Conservation (phyloP, 2,113 vertebrate genomes). For the Thunnus maccoyii region DNA sequence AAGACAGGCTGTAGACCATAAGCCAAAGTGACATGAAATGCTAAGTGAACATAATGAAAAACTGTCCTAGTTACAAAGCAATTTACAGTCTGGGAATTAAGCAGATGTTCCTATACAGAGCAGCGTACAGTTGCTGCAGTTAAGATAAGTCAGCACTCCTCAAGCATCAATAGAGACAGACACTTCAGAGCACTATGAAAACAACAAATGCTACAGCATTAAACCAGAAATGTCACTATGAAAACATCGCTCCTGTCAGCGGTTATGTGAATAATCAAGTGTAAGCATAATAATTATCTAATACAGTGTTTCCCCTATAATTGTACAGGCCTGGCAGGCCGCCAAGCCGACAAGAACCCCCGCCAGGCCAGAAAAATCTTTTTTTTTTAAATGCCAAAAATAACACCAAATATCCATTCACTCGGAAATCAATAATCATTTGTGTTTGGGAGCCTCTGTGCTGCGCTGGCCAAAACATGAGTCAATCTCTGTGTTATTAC, state of each 20-base stretch:
- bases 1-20: conserved; percentile 26
- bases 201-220: conserved; percentile 44
- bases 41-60: conserved; percentile 48
- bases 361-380: no score
- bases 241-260: conserved; percentile 42
- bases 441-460: no score
- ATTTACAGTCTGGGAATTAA: conserved; percentile 55
- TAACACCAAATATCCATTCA: no score
- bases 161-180: conserved; percentile 31
- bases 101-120: conserved; percentile 55
- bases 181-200: conserved; percentile 41
- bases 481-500: no score
- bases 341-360: no score
- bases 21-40: conserved; percentile 46
- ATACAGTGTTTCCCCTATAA: background rate
- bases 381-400: no score
- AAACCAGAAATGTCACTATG: conserved; percentile 31
- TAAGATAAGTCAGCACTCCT: conserved; percentile 40
- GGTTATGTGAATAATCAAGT: conserved; percentile 9
- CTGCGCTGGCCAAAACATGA: no score
- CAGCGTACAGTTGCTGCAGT: background rate
- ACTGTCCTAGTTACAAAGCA: conserved; percentile 51
- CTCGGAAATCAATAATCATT: no score
- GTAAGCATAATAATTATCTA: conserved; percentile 29
- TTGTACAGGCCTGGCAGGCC: no score